Base-by-base conservation (phyloP, 2,113 vertebrate species). In the Sebastes schlegelii region DNA sequence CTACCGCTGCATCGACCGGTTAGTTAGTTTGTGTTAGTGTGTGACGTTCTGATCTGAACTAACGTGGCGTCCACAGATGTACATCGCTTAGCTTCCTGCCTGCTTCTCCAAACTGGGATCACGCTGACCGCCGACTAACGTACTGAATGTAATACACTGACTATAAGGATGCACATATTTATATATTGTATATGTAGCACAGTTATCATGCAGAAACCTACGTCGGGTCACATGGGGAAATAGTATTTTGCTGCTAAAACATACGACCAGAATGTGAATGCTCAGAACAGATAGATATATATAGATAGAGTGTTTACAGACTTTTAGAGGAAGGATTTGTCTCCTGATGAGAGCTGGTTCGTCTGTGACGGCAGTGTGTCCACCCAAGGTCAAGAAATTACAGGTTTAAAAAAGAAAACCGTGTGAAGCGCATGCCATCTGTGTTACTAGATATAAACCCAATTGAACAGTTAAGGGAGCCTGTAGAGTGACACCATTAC, bases 391-490 rank as follows among this genome's bases (percentile, higher is more conserved):
- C 45, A n/a, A 23, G 23, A 45, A 42, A 69, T 23, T 1, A 64
- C 12, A 6, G 17, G 43, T 45, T 55, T 63, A 16, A 43, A 74
- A 52, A 60, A 16, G n/a, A 60, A 79, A 67, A 19, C 42, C 8
- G 21, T 49, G 11, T 54, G 11, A 74, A 65, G 45, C 1, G 4
- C 21, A 17, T 3, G 34, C 49, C 76, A 73, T 74, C 55, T 69
- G 66, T 63, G 46, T 75, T 40, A 52, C 63, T 12, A 19, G n/a
- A 45, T 5, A n/a, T 14, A 51, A 79, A 69, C 42, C 17, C 45
- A 51, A 69, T 17, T 73, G 74, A 79, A 69, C 70, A 52, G 43
- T 74, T 62, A 66, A n/a, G 19, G 19, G 6, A 26, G 17, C 21
- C 4, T 63, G 73, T 11, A 11, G 26, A 46, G 51, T 64, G 49